Base-by-base conservation (phyloP, 2,797 vertebrate genomes). In the Pseudopleuronectes americanus region DNA sequence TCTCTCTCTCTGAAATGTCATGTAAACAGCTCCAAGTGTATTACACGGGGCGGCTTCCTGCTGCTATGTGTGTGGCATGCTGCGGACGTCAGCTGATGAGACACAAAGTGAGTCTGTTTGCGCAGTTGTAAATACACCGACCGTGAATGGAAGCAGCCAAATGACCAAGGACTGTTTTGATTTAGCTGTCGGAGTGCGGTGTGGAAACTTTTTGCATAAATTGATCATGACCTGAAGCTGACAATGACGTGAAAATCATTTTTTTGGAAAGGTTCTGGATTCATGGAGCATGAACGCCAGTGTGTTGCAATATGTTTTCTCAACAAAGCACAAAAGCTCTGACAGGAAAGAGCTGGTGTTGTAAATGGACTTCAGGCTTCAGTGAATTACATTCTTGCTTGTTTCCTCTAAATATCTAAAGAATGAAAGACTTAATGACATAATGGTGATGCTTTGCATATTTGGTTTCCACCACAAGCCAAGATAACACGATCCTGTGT, bases 1-100 rank as follows among this genome's bases (percentile, higher is more conserved):
- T 23, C 24, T 26, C 26, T 26, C 26, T 26, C 26, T 62, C 80
- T 69, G 77, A 76, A 85, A 80, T 74, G 74, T 84, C 86, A 84
- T 85, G 80, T 90, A 92, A 94, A 94, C 90, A 89, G 61, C 74
- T 88, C 82, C 75, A 86, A 92, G 90, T 90, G 90, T 87, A 89
- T 90, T 87, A 81, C 86, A 89, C 81, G 75, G 80, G 26, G 71
- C 81, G 64, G 87, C 84, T 94, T 93, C 89, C 90, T 90, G 83
- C 85, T 66, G 79, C 89, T 76, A 81, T 88, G 91, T 92, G 92
- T 91, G 89, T 93, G 91, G 90, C 84, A 87, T 64, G 76, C 86
- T 81, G 90, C 68, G 76, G 82, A 85, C 87, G 87, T 93, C 91
- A 91, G 85, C 89, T 91, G 89, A 92, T 89, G 89, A 87, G 88